Percentiles rank a stretch among this genome's conserved stretches.
phyloP scores from a whole-genome alignment of 2,888 invertebrate species.

The Conus canariensis region DNA sequence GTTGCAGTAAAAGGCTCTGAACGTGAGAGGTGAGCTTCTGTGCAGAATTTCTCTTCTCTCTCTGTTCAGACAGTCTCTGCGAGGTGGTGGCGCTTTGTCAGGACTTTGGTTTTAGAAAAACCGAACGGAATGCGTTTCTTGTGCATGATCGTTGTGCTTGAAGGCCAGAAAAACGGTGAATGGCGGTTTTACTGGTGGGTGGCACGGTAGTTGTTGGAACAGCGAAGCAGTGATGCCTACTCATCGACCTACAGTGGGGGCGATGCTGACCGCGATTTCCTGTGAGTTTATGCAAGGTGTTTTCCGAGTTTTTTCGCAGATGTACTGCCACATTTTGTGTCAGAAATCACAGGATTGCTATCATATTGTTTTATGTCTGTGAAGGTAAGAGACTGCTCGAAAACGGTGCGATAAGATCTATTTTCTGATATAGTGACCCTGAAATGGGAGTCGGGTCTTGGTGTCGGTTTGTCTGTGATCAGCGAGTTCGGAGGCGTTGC shows the following conservation, averaged over 20 bases:
- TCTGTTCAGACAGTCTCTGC: neutral
- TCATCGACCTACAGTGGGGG: conserved; percentile 34
- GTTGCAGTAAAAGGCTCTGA: conserved; percentile 43
- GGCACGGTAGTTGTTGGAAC: conserved; percentile 27
- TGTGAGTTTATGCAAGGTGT: conserved; percentile 27
- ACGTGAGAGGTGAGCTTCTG: conserved; percentile 37
- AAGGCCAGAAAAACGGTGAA: neutral
- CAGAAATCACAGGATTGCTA: neutral
- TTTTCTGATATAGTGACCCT: neutral
- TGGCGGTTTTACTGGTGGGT: conserved; percentile 8
- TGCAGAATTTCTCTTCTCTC: conserved; percentile 39
- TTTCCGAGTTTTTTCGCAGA: neutral
- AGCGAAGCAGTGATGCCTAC: conserved; percentile 29
- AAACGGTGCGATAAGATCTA: neutral
- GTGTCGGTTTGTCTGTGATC: neutral
- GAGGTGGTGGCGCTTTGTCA: neutral
- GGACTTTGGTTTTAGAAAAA: conserved; percentile 16
- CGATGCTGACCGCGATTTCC: conserved; percentile 26
- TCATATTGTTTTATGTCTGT: neutral
- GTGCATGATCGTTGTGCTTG: neutral
- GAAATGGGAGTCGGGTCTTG: neutral
- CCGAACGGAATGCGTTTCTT: neutral
- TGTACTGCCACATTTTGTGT: neutral
- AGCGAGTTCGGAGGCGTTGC: conserved; percentile 16
- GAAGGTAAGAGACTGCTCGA: neutral